These are phyloP conservation scores for Drosophila paranaensis DNA, from an alignment of 2,888 invertebrate genomes.

Conservation along the genomic window DNA sequence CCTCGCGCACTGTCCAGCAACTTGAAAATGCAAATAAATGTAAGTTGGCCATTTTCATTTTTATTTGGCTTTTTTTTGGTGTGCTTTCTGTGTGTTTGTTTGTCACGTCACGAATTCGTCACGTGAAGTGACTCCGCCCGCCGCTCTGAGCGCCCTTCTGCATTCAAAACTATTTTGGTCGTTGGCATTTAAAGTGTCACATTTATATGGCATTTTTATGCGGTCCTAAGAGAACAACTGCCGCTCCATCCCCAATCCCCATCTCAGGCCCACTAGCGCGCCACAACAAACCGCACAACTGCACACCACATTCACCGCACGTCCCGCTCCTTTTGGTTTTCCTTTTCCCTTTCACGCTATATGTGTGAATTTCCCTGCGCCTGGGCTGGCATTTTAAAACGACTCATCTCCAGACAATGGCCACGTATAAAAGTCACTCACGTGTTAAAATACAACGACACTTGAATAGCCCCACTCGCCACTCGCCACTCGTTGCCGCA, in stretches of 20 bases:
- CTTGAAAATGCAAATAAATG: constrained; percentile 81
- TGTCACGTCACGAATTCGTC: constrained; percentile 77
- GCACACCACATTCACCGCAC: constrained; percentile 7
- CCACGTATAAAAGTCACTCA: constrained; percentile 71
- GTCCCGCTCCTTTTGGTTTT: not conserved
- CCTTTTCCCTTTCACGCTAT: constrained; percentile 26
- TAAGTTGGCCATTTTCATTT: constrained; percentile 70
- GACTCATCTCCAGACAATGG: constrained; percentile 48
- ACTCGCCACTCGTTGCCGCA: constrained; percentile 45
- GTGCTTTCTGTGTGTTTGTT: constrained; percentile 4
- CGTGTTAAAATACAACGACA: constrained; percentile 72
- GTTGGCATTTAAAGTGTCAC: constrained; percentile 81
- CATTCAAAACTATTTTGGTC: constrained; percentile 74
- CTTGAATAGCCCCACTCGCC: constrained; percentile 54
- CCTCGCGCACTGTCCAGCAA: constrained; percentile 51
- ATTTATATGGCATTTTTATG: constrained; percentile 79
- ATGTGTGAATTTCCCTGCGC: constrained; percentile 64
- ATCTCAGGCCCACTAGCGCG: not conserved
- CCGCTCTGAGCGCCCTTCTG: constrained; percentile 8
- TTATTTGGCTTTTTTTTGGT: constrained; percentile 39
- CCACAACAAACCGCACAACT: constrained; percentile 13
- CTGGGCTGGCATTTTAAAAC: constrained; percentile 71
- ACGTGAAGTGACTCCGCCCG: constrained; percentile 56
- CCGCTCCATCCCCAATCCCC: not conserved
- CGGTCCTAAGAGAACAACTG: constrained; percentile 53